phyloP scores from a whole-genome alignment of 2,888 invertebrate species.

The Aethes cnicana region DNA sequence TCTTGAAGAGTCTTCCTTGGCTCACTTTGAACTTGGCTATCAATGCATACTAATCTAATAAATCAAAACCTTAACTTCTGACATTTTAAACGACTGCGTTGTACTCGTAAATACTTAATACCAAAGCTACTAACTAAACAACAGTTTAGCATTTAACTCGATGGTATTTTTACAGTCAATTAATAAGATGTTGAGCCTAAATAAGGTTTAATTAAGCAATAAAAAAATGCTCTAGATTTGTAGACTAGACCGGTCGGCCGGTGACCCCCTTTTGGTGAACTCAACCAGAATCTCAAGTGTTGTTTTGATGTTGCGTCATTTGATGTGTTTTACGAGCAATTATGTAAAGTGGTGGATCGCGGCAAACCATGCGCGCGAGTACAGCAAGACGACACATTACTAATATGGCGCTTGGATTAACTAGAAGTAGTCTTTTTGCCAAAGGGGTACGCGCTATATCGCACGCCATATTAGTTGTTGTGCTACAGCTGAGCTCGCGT shows the following conservation, averaged over 20 bases:
- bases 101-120: too few species aligned
- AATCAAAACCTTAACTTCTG: conserved; percentile 7
- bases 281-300: conserved; percentile 64
- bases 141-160: too few species aligned
- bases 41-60: conserved; percentile 11
- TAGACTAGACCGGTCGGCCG: conserved; percentile 48
- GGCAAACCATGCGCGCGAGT: conserved; percentile 41
- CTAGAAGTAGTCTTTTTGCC: too few species aligned
- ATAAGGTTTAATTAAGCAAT: too few species aligned
- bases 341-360: conserved; percentile 74
- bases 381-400: too few species aligned
- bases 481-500: conserved; percentile 58
- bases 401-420: too few species aligned
- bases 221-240: conserved; percentile 42
- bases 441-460: too few species aligned
- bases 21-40: conserved; percentile 14
- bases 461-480: too few species aligned
- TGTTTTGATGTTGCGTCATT: conserved; percentile 70
- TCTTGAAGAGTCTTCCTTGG: conserved; percentile 11
- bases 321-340: conserved; percentile 71
- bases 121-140: too few species aligned
- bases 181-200: too few species aligned
- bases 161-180: too few species aligned
- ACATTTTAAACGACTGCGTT: conserved; percentile 8
- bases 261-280: conserved; percentile 55